phyloP scores from a whole-genome alignment of 2,888 invertebrate species.

The Zhengitettix transpicula region DNA sequence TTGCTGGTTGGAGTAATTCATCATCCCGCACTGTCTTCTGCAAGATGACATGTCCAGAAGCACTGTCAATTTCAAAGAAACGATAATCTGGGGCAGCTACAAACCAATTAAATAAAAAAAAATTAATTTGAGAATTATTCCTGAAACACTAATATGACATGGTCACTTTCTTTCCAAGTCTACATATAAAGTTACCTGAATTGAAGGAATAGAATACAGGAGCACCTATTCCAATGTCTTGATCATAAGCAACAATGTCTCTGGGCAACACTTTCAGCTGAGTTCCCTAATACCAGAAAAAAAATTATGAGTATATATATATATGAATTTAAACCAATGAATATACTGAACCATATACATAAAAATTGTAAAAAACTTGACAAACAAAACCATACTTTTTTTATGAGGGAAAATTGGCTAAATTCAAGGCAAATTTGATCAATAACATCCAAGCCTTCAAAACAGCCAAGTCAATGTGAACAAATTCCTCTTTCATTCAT shows the following conservation, averaged over 20 bases:
- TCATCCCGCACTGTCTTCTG: constrained; percentile 38
- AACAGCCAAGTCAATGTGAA: no score
- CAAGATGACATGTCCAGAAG: constrained; percentile 44
- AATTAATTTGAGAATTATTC: no score
- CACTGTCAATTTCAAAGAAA: constrained; percentile 44
- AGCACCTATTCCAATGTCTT: constrained; percentile 61
- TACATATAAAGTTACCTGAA: constrained; percentile 20
- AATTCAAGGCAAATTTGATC: no score
- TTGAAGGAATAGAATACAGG: constrained; percentile 53
- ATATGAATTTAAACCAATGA: no score
- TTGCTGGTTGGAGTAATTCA: constrained; percentile 51
- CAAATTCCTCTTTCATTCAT: no score
- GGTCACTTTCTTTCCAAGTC: no score
- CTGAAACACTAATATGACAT: no score
- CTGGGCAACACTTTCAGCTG: constrained; percentile 51
- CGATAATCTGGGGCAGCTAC: constrained; percentile 43
- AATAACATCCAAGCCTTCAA: no score
- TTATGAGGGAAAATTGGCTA: no score
- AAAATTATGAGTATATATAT: not conserved
- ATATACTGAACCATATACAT: no score
- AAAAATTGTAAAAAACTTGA: no score
- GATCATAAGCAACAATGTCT: constrained; percentile 61
- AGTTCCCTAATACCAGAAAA: constrained; percentile 32
- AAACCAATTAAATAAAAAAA: constrained; percentile 1
- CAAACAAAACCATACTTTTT: no score